Evolutionary conservation across 2,113 vertebrate genomes (phyloP).

Genomic region (Neofelis nebulosa): DNA sequence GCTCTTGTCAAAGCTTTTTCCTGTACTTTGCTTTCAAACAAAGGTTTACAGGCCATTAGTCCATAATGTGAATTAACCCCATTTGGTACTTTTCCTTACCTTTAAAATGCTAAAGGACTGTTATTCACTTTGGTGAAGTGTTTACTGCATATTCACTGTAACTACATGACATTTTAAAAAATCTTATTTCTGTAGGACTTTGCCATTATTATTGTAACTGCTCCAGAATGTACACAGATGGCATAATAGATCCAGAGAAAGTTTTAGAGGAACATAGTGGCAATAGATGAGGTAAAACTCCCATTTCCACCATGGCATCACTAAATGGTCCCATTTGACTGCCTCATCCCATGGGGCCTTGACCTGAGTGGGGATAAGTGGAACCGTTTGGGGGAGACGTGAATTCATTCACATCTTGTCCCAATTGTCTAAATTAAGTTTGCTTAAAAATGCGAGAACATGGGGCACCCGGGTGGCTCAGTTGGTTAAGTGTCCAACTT

Average conservation of each 20-base stretch:
- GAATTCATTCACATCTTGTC: slow-evolving; percentile 54
- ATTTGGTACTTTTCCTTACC: slow-evolving; percentile 74
- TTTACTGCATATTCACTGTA: slow-evolving; percentile 71
- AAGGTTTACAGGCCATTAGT: slow-evolving; percentile 75
- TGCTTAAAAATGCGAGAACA: slow-evolving; percentile 18
- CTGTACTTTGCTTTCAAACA: slow-evolving; percentile 68
- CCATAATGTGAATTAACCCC: slow-evolving; percentile 78
- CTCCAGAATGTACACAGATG: slow-evolving; percentile 71
- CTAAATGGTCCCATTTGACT: slow-evolving; percentile 58
- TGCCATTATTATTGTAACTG: slow-evolving; percentile 70
- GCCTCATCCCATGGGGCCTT: slow-evolving; percentile 19
- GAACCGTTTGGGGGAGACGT: slow-evolving; percentile 44
- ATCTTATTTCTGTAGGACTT: slow-evolving; percentile 71
- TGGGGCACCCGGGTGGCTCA: too few species aligned
- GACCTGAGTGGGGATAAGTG: slow-evolving; percentile 66
- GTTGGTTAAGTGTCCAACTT: too few species aligned
- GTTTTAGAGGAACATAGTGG: slow-evolving; percentile 61
- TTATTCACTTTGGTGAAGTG: slow-evolving; percentile 74
- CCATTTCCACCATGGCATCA: slow-evolving; percentile 52
- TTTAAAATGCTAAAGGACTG: slow-evolving; percentile 73
- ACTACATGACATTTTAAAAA: slow-evolving; percentile 73
- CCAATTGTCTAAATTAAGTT: slow-evolving; percentile 35
- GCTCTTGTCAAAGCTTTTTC: slow-evolving; percentile 73
- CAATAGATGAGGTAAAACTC: slow-evolving; percentile 72
- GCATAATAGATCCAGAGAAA: slow-evolving; percentile 73